phyloP scores from a whole-genome alignment of 2,888 invertebrate species.

The Diogma glabrata region DNA sequence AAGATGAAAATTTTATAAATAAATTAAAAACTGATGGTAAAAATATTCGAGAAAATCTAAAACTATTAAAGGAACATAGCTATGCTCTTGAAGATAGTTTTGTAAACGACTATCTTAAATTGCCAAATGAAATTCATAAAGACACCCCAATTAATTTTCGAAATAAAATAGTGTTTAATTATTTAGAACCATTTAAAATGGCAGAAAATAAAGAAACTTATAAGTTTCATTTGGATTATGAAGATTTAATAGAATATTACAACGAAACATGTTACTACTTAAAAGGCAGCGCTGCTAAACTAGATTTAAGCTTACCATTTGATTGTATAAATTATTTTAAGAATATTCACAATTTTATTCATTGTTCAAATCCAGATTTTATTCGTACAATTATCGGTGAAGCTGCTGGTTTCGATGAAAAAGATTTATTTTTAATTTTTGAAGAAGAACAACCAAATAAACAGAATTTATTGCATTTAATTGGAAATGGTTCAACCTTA shows the following conservation, averaged over 20 bases:
- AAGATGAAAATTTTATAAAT: constrained; percentile 34
- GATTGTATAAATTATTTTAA: constrained; percentile 32
- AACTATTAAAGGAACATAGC: constrained; percentile 46
- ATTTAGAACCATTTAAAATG: neutral
- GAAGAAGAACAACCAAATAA: constrained; percentile 42
- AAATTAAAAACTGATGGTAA: constrained; percentile 45
- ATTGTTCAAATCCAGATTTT: constrained; percentile 69
- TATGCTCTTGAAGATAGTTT: constrained; percentile 65
- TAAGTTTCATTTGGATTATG: constrained; percentile 25
- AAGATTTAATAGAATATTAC: constrained; percentile 45
- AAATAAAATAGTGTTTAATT: neutral
- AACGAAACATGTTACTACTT: constrained; percentile 50
- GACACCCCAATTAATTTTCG: constrained; percentile 40
- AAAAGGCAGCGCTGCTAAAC: constrained; percentile 54
- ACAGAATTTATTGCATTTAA: constrained; percentile 54
- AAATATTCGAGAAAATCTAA: constrained; percentile 49
- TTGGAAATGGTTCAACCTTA: constrained; percentile 60
- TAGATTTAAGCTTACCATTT: constrained; percentile 44
- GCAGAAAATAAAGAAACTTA: constrained; percentile 22
- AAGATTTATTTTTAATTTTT: constrained; percentile 46
- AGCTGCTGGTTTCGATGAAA: constrained; percentile 47
- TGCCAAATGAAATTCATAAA: constrained; percentile 59
- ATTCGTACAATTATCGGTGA: constrained; percentile 61
- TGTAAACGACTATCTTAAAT: constrained; percentile 46
- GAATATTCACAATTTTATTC: constrained; percentile 42